phyloP scores from a whole-genome alignment of 2,797 vertebrate species.

The Gouania willdenowi region DNA sequence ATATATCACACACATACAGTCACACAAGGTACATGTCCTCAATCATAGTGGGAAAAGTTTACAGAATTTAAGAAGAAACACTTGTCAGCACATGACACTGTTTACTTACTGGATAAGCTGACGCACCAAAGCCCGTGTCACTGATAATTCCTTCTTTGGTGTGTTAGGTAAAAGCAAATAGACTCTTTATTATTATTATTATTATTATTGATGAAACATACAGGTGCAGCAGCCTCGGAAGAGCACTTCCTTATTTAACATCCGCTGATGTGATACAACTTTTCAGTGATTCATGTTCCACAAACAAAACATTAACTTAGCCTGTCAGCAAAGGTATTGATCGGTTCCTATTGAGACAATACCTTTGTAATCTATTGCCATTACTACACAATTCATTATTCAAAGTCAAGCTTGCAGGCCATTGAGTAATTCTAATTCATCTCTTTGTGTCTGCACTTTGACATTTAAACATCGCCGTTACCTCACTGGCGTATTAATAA shows the following conservation, averaged over 20 bases:
- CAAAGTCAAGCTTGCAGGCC: slow-evolving; percentile 29
- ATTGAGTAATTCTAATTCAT: slow-evolving; percentile 42
- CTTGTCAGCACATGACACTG: slow-evolving; percentile 19
- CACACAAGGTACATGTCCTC: slow-evolving; percentile 18
- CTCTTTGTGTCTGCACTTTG: slow-evolving; percentile 36
- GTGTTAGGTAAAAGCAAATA: slow-evolving; percentile 14
- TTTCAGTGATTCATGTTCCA: slow-evolving; percentile 49
- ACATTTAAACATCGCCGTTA: slow-evolving; percentile 60
- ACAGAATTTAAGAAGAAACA: slow-evolving; percentile 32
- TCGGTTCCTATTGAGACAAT: slow-evolving; percentile 44
- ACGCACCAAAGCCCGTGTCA: slow-evolving; percentile 11
- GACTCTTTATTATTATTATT: slow-evolving; percentile 27
- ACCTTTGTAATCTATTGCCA: slow-evolving; percentile 46
- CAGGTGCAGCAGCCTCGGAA: slow-evolving; percentile 30
- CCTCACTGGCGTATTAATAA: slow-evolving; percentile 34
- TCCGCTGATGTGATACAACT: slow-evolving; percentile 33
- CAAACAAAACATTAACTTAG: slow-evolving; percentile 49
- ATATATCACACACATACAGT: not conserved
- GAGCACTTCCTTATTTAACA: slow-evolving; percentile 33
- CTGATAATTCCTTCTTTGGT: slow-evolving; percentile 26
- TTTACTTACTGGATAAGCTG: slow-evolving; percentile 26
- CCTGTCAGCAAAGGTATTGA: slow-evolving; percentile 39
- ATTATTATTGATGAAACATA: slow-evolving; percentile 28
- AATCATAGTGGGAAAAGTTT: slow-evolving; percentile 32
- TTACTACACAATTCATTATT: slow-evolving; percentile 44